A percentile compares a stretch with the other conserved stretches of the same genome.
Conservation (phyloP, 2,888 invertebrate species). For the Chromoteleia sp. region DNA sequence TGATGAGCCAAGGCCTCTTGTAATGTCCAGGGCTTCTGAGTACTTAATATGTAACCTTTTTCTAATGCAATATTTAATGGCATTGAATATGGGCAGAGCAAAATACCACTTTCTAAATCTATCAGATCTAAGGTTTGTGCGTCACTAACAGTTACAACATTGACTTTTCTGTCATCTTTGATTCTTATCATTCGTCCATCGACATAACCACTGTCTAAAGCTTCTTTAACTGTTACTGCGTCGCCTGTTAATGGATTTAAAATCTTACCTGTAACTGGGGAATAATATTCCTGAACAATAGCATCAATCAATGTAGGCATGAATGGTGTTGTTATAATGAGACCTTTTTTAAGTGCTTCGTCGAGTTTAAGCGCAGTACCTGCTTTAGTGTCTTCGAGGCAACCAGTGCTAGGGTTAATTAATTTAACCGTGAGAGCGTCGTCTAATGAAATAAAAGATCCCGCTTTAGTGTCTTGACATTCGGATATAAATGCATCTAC, state of each 20-base stretch:
- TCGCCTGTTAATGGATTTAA: slow-evolving; percentile 91
- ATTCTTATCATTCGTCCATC: slow-evolving; percentile 90
- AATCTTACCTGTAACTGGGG: slow-evolving; percentile 90
- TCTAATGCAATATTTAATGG: slow-evolving; percentile 92
- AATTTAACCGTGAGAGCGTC: slow-evolving; percentile 90
- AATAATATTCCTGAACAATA: slow-evolving; percentile 91
- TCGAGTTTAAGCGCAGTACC: slow-evolving; percentile 89
- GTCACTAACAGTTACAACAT: slow-evolving; percentile 88
- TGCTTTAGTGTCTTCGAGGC: slow-evolving; percentile 90
- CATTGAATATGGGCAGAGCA: slow-evolving; percentile 88
- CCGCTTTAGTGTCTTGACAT: slow-evolving; percentile 91
- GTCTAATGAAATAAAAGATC: slow-evolving; percentile 90
- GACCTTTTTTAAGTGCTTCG: slow-evolving; percentile 89
- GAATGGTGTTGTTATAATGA: slow-evolving; percentile 90
- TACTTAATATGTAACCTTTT: slow-evolving; percentile 92
- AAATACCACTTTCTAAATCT: slow-evolving; percentile 89
- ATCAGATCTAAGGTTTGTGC: slow-evolving; percentile 90
- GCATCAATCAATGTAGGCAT: slow-evolving; percentile 90
- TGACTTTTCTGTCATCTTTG: slow-evolving; percentile 89
- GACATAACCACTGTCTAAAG: slow-evolving; percentile 89
- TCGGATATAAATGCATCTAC: slow-evolving; percentile 93
- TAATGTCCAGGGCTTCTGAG: slow-evolving; percentile 92
- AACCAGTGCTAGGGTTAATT: slow-evolving; percentile 89
- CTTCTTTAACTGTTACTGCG: slow-evolving; percentile 90
- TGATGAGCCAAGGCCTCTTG: slow-evolving; percentile 93